Conservation (phyloP, 2,797 vertebrate species). For the Urophycis tenuis region DNA sequence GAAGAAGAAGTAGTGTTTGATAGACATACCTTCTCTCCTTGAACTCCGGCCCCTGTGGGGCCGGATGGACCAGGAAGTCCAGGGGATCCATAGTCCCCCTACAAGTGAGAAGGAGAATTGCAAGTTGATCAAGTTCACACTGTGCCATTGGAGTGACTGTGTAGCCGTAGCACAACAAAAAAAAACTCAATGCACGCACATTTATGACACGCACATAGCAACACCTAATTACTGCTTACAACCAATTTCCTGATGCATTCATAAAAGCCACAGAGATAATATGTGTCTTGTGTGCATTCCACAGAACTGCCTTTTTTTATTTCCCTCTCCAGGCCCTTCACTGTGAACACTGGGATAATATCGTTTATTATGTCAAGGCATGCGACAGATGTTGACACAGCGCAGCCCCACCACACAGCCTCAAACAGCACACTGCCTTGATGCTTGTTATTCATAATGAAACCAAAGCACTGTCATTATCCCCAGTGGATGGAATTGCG, state of each 20-base stretch:
- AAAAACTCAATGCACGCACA: neutral
- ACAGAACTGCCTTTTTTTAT: neutral
- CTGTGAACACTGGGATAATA: neutral
- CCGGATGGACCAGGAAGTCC: slow-evolving; percentile 76
- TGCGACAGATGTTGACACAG: neutral
- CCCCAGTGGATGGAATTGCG: slow-evolving; percentile 18
- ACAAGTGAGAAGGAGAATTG: slow-evolving; percentile 20
- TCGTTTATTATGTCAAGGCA: neutral
- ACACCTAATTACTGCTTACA: neutral
- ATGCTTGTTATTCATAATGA: slow-evolving; percentile 22
- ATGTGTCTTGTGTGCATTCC: neutral
- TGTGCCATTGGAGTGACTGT: neutral
- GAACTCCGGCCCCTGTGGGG: slow-evolving; percentile 72
- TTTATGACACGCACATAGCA: slow-evolving; percentile 11
- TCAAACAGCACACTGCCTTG: neutral
- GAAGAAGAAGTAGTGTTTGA: too few relatives aligned
- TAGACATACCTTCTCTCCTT: slow-evolving; percentile 76
- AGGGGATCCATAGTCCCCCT: slow-evolving; percentile 79
- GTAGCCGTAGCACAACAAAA: neutral
- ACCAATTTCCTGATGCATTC: neutral
- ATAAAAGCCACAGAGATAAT: neutral
- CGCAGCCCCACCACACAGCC: neutral
- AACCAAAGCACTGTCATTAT: slow-evolving; percentile 24
- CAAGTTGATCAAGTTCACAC: slow-evolving; percentile 15
- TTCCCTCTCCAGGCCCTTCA: neutral